phyloP scores from a whole-genome alignment of 2,113 vertebrate genomes.

The Thamnophis sirtalis region DNA sequence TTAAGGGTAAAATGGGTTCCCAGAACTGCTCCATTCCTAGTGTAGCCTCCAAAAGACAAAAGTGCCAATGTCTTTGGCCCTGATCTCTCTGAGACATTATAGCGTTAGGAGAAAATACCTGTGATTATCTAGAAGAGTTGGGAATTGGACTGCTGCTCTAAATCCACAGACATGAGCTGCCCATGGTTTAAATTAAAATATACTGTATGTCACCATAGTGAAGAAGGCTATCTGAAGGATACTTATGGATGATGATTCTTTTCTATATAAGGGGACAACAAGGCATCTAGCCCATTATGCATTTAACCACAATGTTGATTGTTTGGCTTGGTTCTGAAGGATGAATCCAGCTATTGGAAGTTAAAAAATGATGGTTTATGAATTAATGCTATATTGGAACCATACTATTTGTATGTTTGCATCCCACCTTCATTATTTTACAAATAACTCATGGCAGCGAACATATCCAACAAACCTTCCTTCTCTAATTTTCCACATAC shows the following conservation, averaged over 20 bases:
- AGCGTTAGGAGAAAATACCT: background rate
- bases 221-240: background rate
- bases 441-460: background rate
- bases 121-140: background rate
- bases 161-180: background rate
- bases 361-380: background rate
- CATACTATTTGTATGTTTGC: background rate
- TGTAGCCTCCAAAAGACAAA: background rate
- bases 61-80: background rate
- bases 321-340: background rate
- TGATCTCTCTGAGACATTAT: background rate
- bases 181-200: background rate
- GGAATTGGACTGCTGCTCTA: background rate
- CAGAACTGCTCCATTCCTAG: background rate
- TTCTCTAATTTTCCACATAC: background rate
- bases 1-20: background rate
- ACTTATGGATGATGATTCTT: background rate
- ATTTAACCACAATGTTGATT: background rate
- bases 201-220: background rate
- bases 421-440: background rate
- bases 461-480: background rate
- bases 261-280: background rate
- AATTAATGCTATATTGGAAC: background rate
- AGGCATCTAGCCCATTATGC: background rate
- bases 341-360: background rate